Percentiles rank a stretch among this genome's conserved stretches.
Evolutionary conservation across 2,113 vertebrate genomes (phyloP).

Genomic region (Phrynocephalus versicolor): DNA sequence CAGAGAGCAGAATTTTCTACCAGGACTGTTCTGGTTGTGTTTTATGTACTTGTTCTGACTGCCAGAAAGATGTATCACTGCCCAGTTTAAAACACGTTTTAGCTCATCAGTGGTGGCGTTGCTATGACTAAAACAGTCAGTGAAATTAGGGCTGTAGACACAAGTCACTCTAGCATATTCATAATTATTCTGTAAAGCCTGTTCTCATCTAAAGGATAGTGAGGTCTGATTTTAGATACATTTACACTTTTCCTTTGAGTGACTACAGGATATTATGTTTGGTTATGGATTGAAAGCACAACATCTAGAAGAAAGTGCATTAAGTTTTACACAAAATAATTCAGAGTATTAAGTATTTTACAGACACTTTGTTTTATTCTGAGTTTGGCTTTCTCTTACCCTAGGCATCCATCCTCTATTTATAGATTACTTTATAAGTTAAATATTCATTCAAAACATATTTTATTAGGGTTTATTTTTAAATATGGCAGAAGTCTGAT

Average conservation of each 20-base stretch:
- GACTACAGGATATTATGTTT: neutral
- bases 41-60: neutral
- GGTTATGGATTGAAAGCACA: no score
- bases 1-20: neutral
- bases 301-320: neutral
- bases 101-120: neutral
- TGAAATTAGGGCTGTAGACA: neutral
- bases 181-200: neutral
- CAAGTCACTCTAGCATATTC: neutral
- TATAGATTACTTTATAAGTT: conserved; percentile 27
- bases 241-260: neutral
- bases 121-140: neutral
- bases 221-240: neutral
- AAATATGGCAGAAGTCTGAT: neutral
- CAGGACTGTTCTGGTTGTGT: neutral
- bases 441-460: conserved; percentile 16
- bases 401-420: neutral
- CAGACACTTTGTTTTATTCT: neutral
- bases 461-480: conserved; percentile 11
- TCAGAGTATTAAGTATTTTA: conserved; percentile 6
- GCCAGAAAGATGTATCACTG: neutral
- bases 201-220: neutral
- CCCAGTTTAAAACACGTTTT: neutral
- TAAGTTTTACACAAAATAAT: rapidly evolving
- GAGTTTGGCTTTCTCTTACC: neutral